Base-by-base conservation (phyloP, 2,113 vertebrate species). In the Myocastor coypus region DNA sequence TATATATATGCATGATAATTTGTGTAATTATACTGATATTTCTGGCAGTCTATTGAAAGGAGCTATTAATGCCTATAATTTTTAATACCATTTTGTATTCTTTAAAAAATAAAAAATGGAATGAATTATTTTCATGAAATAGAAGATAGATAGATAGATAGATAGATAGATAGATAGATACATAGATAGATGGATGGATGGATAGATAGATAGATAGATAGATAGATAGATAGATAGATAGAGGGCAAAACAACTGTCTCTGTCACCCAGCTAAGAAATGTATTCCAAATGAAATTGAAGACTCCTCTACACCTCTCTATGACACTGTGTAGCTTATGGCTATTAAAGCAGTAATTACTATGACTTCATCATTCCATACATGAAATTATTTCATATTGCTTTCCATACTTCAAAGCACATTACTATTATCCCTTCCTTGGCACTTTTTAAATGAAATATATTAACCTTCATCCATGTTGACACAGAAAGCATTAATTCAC, bases 351-450 rank as follows among this genome's bases (percentile, higher is more conserved):
- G 16, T 84, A 92, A 82, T 82, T 87, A 77, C 32, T 84, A 68
- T 69, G 16, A 78, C 66, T 86, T 34, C 87, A 42, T 85, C 30
- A 71, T 90, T 94, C 20, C n/a, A 83, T 17, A 73, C 19, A 71
- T 66, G 85, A 93, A 59, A 30, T 3, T 42, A 59, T 83, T 88
- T 52, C 52, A 61, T 82, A 83, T 61, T 24, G 2, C 46, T 91
- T 89, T 83, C 2, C 0, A 50, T 88, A 91, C 78, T 94, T 93
- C 50, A 61, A 96, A 94, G 88, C 85, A 69, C n/a, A 52, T 63
- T 90, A 3, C 40, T 42, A 6, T 68, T 4, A 22, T 52, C 87
- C 2, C 1, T 63, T 64, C 71, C 91, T 32, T 0, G n/a, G 20
- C 2, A 28, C 61, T 92, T 85, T n/a, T 96, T 78, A 28, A 0